Evolutionary conservation across 2,888 invertebrate species (phyloP), one percentile per base, ranked within the genome.

Genomic region (Tenthredo mesomela): DNA sequence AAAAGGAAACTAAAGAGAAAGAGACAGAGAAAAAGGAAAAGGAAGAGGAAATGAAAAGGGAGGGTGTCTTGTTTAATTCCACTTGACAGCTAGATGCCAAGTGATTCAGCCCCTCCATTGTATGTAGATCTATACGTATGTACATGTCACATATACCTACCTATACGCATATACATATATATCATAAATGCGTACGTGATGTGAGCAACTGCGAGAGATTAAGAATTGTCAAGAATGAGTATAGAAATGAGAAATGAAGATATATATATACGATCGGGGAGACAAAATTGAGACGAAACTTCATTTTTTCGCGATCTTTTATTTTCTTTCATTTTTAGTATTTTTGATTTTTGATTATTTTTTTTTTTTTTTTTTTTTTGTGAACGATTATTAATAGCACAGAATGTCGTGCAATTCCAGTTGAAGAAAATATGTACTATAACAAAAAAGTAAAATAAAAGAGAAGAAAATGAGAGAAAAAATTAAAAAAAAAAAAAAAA

Each of bases 41-140:
- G 25, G 21, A 25, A 61, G 0, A 10, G 67, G 29, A 15, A 33
- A 67, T 12, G 67, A 15, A 29, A 33, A 67, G 18, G 67, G 18
- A 33, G 33, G 67, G 29, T 33, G 33, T 67, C 33, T 18, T 33
- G 18, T 33, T 80, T 80, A 61, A 80, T 80, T 4, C 80, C 80
- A 50, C 80, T 80, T 80, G 80, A 80, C 80, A 61, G 80, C 61
- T 80, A 12, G 61, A 40, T 61, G 61, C 37, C 33, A 61, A 80
- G 80, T 80, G 80, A 80, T 61, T 80, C 58, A 40, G 21, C 6
- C 80, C 25, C 40, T 40, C 21, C 1, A 73, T 73, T 12, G 73
- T 73, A 37, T 40, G 40, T 37, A 37, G 18, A 71, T 37, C 37
- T 37, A 37, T 37, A 37, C 37, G 37, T 7, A 37, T 37, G 37